These are phyloP conservation scores for Agonopterix subpropinquella DNA, from an alignment of 2,888 invertebrate genomes.

Conservation along the genomic window DNA sequence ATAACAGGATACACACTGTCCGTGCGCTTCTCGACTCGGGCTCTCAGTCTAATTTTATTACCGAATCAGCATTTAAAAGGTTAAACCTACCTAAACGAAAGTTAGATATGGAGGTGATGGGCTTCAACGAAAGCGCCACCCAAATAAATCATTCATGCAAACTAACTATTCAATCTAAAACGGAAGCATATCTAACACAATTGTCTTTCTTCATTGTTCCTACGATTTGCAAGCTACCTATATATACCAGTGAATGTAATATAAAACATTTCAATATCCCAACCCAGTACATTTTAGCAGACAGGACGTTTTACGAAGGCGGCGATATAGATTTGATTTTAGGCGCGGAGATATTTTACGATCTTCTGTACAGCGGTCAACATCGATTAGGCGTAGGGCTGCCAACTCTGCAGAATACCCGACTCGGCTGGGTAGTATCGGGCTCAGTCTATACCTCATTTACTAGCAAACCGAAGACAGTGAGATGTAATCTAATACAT, in stretches of 20 bases:
- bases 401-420: slow-evolving; percentile 6
- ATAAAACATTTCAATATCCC: not conserved
- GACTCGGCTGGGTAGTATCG: slow-evolving; percentile 8
- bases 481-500: not conserved
- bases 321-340: slow-evolving; percentile 5
- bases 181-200: not conserved
- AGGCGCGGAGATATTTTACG: slow-evolving; percentile 8
- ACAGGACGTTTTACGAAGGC: slow-evolving; percentile 1
- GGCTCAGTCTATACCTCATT: not conserved
- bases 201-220: slow-evolving; percentile 10
- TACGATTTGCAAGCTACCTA: slow-evolving; percentile 3
- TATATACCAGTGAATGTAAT: not conserved
- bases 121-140: not conserved
- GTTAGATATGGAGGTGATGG: not conserved
- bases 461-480: not conserved
- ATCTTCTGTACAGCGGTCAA: slow-evolving; percentile 5
- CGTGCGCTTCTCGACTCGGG: not conserved
- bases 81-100: slow-evolving; percentile 5
- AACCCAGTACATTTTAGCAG: slow-evolving; percentile 1
- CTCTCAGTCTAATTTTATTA: slow-evolving; percentile 1
- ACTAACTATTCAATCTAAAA: slow-evolving; percentile 1
- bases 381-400: slow-evolving; percentile 4
- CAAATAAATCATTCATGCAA: slow-evolving; percentile 1
- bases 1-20: slow-evolving; percentile 3
- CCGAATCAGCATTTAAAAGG: not conserved